Evolutionary conservation across 2,888 invertebrate species (phyloP).

Genomic region (Noctua comes): DNA sequence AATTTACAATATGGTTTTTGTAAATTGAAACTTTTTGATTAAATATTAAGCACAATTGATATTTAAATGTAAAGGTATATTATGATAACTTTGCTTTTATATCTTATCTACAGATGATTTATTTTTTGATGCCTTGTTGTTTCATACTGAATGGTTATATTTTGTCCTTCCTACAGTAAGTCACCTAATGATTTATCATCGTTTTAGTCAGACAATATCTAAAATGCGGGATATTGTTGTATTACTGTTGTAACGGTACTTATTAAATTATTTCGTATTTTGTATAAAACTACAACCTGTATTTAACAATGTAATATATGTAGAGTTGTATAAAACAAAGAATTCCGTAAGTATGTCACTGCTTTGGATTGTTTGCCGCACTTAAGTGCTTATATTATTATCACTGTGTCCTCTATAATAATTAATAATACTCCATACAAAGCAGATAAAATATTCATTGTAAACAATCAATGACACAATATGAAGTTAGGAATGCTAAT

Average conservation of each 20-base stretch:
- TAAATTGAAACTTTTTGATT: slow-evolving; percentile 42
- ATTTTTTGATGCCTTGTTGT: slow-evolving; percentile 61
- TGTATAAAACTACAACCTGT: slow-evolving; percentile 15
- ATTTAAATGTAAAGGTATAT: slow-evolving; percentile 48
- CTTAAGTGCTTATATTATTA: slow-evolving; percentile 36
- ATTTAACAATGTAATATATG: slow-evolving; percentile 5
- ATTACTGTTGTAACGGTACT: slow-evolving; percentile 31
- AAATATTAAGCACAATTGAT: slow-evolving; percentile 55
- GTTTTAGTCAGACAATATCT: slow-evolving; percentile 18
- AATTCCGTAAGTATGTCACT: slow-evolving; percentile 41
- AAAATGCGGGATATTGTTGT: slow-evolving; percentile 18
- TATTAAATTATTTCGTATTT: slow-evolving; percentile 31
- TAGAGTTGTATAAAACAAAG: slow-evolving; percentile 30
- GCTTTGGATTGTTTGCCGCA: slow-evolving; percentile 31
- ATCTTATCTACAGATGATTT: slow-evolving; percentile 53
- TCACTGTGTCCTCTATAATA: slow-evolving; percentile 24
- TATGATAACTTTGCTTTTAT: slow-evolving; percentile 49
- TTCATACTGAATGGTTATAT: slow-evolving; percentile 49
- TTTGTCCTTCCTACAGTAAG: slow-evolving; percentile 41
- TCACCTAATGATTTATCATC: slow-evolving; percentile 19
- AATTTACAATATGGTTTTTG: slow-evolving; percentile 43
- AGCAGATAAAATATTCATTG: slow-evolving; percentile 17
- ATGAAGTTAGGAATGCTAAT: not conserved
- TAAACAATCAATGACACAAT: slow-evolving; percentile 6
- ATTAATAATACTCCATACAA: slow-evolving; percentile 17